Conservation (phyloP, 1,140 invertebrate species). For the Drosophila sp. region DNA sequence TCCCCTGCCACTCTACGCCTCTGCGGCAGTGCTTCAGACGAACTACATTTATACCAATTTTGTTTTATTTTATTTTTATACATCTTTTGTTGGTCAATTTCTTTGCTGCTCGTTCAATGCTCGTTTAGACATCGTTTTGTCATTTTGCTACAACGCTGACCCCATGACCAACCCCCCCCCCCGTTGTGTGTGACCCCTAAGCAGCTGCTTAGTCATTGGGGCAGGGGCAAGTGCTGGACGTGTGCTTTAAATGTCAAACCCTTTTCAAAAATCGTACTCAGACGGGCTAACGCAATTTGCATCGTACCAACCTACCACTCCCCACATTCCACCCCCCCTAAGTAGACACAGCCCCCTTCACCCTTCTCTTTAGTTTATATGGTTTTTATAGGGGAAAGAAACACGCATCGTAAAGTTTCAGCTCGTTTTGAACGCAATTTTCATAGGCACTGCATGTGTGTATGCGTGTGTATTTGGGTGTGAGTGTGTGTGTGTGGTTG, state of each 20-base stretch:
- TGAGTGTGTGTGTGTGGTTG: conserved; percentile 17
- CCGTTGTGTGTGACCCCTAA: not conserved
- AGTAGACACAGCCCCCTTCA: too few relatives aligned
- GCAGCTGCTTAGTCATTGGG: conserved; percentile 19
- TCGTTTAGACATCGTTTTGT: conserved; percentile 81
- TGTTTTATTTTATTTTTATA: conserved; percentile 66
- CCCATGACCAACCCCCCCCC: not conserved
- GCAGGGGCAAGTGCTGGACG: conserved; percentile 24
- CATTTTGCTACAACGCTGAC: conserved; percentile 49
- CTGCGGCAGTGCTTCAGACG: not conserved
- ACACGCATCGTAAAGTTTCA: conserved; percentile 72
- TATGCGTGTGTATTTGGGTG: conserved; percentile 7
- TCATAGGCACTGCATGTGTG: conserved; percentile 13
- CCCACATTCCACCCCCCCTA: not conserved
- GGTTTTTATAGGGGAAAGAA: conserved; percentile 12
- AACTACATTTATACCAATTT: conserved; percentile 44
- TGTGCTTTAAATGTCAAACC: conserved; percentile 75
- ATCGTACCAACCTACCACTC: not conserved
- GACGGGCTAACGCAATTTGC: conserved; percentile 53
- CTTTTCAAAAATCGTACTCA: conserved; percentile 76
- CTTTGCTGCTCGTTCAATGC: conserved; percentile 65
- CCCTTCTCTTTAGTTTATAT: too few relatives aligned
- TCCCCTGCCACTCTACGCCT: not conserved
- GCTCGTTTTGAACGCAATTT: conserved; percentile 54
- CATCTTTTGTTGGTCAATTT: conserved; percentile 57